Base-by-base conservation (phyloP, 2,797 vertebrate species). In the Ctenopoma kingsleyae region DNA sequence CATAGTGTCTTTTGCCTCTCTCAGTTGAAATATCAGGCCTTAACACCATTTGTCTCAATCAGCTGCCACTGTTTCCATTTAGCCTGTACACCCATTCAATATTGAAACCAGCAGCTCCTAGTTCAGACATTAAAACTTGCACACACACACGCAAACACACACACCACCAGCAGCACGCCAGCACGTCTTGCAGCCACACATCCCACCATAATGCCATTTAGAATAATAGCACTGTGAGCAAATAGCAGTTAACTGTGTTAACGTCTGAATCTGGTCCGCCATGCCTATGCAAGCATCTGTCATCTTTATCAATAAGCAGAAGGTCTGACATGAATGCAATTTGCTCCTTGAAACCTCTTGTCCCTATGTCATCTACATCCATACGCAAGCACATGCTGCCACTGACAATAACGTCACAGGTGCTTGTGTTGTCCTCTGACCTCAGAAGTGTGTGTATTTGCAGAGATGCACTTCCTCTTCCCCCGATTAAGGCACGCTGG, bases 231-330 rank as follows among this genome's bases (percentile, higher is more conserved):
- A 70, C 86, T 87, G 87, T 56, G 87, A 93, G 91, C 85, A 88
- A 91, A 93, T 82, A 92, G 89, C 91, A 91, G 88, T 91, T 93
- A 93, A 89, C 88, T 85, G 87, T 59, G 89, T 92, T 93, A 93
- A 89, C 70, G 72, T 85, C 88, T 85, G 90, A 85, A 91, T 92
- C 88, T 85, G 84, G 80, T 76, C 73, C 54, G 56, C 87, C 71
- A 9, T 70, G 83, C 81, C 75, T 73, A 59, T 71, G 74, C 25
- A 30, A 88, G 78, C 87, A 89, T 92, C 81, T 90, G 88, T 92
- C 92, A 93, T 93, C 88, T 91, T 92, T 91, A 89, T 89, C 87
- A 91, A 92, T 89, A 87, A 86, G 86, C 88, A 84, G 80, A 74
- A 76, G 84, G 76, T 82, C 74, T 86, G 87, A 90, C 89, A 67